A percentile compares a stretch with the other conserved stretches of the same genome.
phyloP scores from a whole-genome alignment of 2,113 vertebrate species.

The Crotalus helleri region DNA sequence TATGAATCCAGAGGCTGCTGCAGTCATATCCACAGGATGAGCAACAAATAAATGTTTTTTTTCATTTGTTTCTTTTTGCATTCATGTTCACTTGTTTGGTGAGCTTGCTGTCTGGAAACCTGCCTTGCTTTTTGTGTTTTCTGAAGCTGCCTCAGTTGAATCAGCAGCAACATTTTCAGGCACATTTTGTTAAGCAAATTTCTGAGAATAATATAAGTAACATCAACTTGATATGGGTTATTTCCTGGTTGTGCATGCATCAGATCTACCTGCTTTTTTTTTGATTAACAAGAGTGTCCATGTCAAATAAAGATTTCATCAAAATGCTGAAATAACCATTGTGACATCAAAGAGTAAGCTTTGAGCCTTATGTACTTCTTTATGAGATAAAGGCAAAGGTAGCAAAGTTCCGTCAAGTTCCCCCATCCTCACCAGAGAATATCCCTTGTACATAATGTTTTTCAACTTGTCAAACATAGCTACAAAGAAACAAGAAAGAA shows the following conservation, averaged over 20 bases:
- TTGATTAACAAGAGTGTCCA: neutral
- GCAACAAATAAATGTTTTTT: neutral
- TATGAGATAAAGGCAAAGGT: neutral
- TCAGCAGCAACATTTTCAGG: neutral
- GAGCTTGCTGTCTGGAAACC: neutral
- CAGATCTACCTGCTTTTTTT: neutral
- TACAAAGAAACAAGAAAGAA: neutral
- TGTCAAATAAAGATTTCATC: neutral
- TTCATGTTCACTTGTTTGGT: neutral
- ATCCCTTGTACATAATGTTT: neutral
- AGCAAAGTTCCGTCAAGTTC: neutral
- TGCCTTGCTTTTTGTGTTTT: neutral
- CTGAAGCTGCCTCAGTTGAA: neutral
- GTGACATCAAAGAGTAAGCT: neutral
- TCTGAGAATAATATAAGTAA: neutral
- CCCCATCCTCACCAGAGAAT: neutral
- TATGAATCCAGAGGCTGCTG: neutral
- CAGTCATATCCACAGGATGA: neutral
- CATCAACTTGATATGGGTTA: neutral
- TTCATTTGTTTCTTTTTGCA: neutral
- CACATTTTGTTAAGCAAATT: neutral
- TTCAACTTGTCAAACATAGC: neutral
- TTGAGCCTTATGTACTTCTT: neutral
- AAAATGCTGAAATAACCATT: neutral
- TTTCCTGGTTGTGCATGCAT: neutral